Evolutionary conservation across 2,113 vertebrate species (phyloP).

Genomic region (Tupaia tana): DNA sequence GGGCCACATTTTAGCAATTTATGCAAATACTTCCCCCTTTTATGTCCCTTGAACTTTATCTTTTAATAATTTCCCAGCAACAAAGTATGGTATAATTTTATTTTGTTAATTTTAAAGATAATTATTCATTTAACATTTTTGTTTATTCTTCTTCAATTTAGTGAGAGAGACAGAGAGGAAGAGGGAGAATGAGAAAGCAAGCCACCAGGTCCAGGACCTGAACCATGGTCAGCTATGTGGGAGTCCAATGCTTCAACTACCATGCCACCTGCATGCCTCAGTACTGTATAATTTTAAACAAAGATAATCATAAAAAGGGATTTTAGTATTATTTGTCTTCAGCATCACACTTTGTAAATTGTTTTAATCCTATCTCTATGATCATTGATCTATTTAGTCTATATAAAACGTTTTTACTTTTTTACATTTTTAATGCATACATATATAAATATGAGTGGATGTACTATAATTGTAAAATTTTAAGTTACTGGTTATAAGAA

Average conservation of each 20-base stretch:
- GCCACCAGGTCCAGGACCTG: too few species aligned
- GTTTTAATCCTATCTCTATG: not conserved
- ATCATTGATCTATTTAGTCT: not conserved
- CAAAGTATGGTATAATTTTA: not conserved
- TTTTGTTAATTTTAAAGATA: too few species aligned
- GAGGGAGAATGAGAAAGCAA: too few species aligned
- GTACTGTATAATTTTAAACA: not conserved
- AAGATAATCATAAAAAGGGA: not conserved
- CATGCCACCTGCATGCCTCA: too few species aligned
- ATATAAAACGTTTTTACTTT: not conserved
- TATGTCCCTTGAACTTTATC: not conserved
- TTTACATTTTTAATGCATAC: slow-evolving; percentile 35
- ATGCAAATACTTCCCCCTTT: not conserved
- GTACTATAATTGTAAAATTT: not conserved
- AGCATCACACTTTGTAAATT: slow-evolving; percentile 17
- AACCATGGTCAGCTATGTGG: too few species aligned
- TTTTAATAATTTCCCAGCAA: slow-evolving; percentile 41
- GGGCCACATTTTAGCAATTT: slow-evolving; percentile 39
- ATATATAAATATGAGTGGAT: not conserved
- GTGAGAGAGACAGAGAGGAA: too few species aligned
- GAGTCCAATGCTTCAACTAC: too few species aligned
- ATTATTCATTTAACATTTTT: too few species aligned
- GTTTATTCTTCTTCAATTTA: too few species aligned
- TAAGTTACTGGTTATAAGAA: slow-evolving; percentile 18
- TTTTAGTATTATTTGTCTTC: slow-evolving; percentile 8